Evolutionary conservation across 2,113 vertebrate genomes (phyloP), one percentile per base, ranked within the genome.

Genomic region (Girardinichthys multiradiatus): DNA sequence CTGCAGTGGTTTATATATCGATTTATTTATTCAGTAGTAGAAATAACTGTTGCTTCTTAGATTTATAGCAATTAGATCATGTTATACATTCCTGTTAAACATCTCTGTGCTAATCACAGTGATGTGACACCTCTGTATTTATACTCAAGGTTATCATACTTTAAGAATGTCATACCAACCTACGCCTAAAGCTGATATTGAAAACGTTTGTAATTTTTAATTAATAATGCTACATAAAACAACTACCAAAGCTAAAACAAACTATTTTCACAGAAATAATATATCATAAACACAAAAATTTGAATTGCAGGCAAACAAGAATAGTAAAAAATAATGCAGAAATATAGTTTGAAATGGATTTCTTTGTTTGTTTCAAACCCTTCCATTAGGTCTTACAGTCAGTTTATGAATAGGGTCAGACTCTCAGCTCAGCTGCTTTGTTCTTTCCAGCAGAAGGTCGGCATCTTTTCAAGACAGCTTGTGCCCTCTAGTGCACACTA

Each of bases 401-500:
- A 24, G 48, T 39, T 64, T 66, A n/a, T 59, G 28, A n/a, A 21
- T n/a, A 24, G 24, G 72, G 54, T 1, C 58, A 24, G 31, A 39
- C 59, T 72, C 70, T 79, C 33, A 24, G 42, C 37, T 74, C 71
- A 9, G 28, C 35, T 80, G 48, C 48, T 70, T 66, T 59, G 60
- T 64, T 79, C 72, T 69, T 74, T 72, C 58, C 60, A 39, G 48
- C 39, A 70, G 37, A n/a, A 54, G 68, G 19, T 42, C 61, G 37
- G 62, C 10, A 64, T 84, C 51, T 86, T 87, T 87, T 70, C 64
- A 77, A 85, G 87, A 90, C 78, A 85, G 75, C 88, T 93, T 90
- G 89, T 91, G 90, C 92, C 91, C 92, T 91, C 92, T 91, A 91
- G 92, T 92, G 92, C 83, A 87, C 27, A 35, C 45, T 59, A 59